phyloP scores from a whole-genome alignment of 1,140 invertebrate species.

The Melitaea cinxia region DNA sequence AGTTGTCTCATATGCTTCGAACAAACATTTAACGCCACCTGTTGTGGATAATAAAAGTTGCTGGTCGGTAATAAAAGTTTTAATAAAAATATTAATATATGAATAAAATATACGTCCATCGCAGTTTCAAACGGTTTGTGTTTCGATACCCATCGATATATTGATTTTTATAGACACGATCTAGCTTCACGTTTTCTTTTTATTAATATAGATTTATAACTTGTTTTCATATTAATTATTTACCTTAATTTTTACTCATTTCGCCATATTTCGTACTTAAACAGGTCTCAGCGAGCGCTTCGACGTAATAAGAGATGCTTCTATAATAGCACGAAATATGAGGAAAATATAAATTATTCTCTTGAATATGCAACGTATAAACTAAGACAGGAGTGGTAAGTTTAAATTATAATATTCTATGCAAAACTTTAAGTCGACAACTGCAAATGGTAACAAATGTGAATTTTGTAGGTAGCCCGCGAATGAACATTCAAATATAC shows the following conservation, averaged over 20 bases:
- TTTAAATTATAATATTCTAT: constrained; percentile 33
- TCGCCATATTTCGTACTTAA: not conserved
- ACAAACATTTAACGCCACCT: too few relatives aligned
- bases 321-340: constrained; percentile 3
- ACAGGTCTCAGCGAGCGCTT: not conserved
- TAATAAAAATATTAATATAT: too few relatives aligned
- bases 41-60: too few relatives aligned
- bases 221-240: not conserved
- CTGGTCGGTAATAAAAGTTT: too few relatives aligned
- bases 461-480: constrained; percentile 36
- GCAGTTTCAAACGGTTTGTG: too few relatives aligned
- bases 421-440: constrained; percentile 22
- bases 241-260: not conserved
- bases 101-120: too few relatives aligned
- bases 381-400: constrained; percentile 1
- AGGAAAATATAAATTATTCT: constrained; percentile 12
- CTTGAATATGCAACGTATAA: constrained; percentile 7
- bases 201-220: not conserved
- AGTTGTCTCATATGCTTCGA: too few relatives aligned
- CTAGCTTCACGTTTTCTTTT: too few relatives aligned
- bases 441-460: constrained; percentile 27
- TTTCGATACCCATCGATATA: too few relatives aligned
- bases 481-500: constrained; percentile 57
- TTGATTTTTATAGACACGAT: too few relatives aligned
- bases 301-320: not conserved